Evolutionary conservation across 2,797 vertebrate genomes (phyloP), one percentile per base, ranked within the genome.

Genomic region (Peromyscus eremicus): DNA sequence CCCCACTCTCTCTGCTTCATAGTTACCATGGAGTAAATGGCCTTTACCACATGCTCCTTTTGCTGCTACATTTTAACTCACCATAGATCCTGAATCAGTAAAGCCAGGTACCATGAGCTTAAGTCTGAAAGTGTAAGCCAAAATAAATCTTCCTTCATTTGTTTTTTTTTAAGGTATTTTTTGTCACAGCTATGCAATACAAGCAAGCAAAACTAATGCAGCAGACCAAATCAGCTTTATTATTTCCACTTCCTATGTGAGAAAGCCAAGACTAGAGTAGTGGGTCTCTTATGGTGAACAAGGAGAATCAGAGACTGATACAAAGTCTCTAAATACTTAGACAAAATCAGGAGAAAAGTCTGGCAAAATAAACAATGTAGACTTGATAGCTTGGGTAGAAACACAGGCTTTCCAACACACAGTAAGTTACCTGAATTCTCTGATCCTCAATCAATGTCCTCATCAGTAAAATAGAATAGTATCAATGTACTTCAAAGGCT

Each of bases 401-500:
- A 76, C 75, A 52, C 34, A 60, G 46, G 0, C 43, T 79, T 79
- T 21, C 46, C 25, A 94, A 75, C 25, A 60, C 9, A 80, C 23
- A 76, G 66, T 79, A 85, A 88, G 14, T 62, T 93, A 83, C 21
- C 77, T 79, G 83, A 70, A 3, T 52, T 87, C 2, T 89, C 52
- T 92, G 68, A 82, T 55, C 14, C 40, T 84, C 32, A 55, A 2
- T 84, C 32, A 55, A 2, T 62, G 68, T 77, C 43, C 25, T 93
- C 32, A 94, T 81, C 19, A 85, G 23, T 92, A 64, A 91, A 92
- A 80, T 9, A 92, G 27, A 94, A 64, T 57, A 90, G 71, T 77
- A 76, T 60, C 14, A 86, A 73, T 91, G 37, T 88, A 93, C 1
- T 76, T 96, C 27, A 83, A 68, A 34, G 49, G 12, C 11, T 94